Percentiles rank a stretch among this genome's conserved stretches.
These are phyloP conservation scores for Cephus rjabovi DNA, from an alignment of 2,888 invertebrate species.

Conservation along the genomic window DNA sequence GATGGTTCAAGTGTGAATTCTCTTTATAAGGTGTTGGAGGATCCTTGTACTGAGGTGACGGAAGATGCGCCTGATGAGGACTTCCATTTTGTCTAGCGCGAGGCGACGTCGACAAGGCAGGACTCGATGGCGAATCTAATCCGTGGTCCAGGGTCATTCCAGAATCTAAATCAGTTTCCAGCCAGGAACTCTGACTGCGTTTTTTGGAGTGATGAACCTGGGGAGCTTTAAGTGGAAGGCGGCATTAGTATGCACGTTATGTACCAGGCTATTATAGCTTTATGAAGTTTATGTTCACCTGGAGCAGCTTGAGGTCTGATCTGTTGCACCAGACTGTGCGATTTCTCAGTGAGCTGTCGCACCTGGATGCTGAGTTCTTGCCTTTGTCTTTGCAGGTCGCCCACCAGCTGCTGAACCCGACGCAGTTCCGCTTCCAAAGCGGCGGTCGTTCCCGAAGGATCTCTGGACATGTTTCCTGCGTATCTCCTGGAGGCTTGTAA, in stretches of 20 bases:
- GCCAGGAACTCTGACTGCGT: slow-evolving; percentile 79
- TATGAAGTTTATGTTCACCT: slow-evolving; percentile 1
- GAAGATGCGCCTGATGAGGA: slow-evolving; percentile 33
- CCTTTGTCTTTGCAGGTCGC: slow-evolving; percentile 86
- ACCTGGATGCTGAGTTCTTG: slow-evolving; percentile 89
- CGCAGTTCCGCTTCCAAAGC: slow-evolving; percentile 84
- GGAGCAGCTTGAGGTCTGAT: slow-evolving; percentile 66
- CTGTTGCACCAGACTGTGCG: slow-evolving; percentile 76
- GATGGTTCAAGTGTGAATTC: slow-evolving; percentile 42
- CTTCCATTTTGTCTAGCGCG: slow-evolving; percentile 44
- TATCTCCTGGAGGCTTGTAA: slow-evolving; percentile 77
- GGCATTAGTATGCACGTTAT: not conserved
- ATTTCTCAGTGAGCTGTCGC: slow-evolving; percentile 84
- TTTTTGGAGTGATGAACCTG: slow-evolving; percentile 68
- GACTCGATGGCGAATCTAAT: slow-evolving; percentile 64
- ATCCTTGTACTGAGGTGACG: slow-evolving; percentile 30
- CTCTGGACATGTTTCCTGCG: slow-evolving; percentile 52
- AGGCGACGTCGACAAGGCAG: slow-evolving; percentile 42
- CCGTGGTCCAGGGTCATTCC: slow-evolving; percentile 82
- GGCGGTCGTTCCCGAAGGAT: slow-evolving; percentile 71
- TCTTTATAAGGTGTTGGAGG: slow-evolving; percentile 27
- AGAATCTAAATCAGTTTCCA: slow-evolving; percentile 91
- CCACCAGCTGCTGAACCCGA: slow-evolving; percentile 85
- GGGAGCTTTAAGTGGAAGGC: slow-evolving; percentile 32
- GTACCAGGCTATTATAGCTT: not conserved